Evolutionary conservation across 2,113 vertebrate species (phyloP).

Genomic region (Paradisaea rubra): DNA sequence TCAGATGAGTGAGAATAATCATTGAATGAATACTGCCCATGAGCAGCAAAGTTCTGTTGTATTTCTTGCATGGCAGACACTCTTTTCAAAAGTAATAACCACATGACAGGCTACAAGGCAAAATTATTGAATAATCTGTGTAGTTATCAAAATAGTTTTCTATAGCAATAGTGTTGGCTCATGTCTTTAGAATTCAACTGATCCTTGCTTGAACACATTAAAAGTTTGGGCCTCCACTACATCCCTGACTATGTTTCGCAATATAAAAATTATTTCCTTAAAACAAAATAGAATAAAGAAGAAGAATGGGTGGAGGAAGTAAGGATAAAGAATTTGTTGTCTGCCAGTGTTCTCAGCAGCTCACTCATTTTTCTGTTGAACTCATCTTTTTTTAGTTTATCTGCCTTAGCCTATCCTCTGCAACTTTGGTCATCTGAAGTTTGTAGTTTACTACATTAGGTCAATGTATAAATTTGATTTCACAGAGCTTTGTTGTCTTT

Average conservation of each 20-base stretch:
- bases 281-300: background rate
- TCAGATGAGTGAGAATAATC: background rate
- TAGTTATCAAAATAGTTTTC: background rate
- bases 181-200: background rate
- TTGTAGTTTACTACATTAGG: background rate
- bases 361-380: background rate
- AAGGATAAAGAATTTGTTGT: background rate
- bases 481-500: background rate
- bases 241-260: background rate
- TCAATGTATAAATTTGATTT: background rate
- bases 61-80: background rate
- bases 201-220: background rate
- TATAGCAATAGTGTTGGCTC: background rate
- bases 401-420: background rate
- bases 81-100: background rate
- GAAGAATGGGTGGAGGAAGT: background rate
- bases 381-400: background rate
- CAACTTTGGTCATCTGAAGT: background rate
- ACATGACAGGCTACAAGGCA: background rate
- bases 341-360: background rate
- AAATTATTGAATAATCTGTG: background rate
- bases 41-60: background rate
- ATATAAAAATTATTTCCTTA: background rate
- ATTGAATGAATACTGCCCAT: background rate
- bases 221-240: background rate